Evolutionary conservation across 2,113 vertebrate species (phyloP), one percentile per base, ranked within the genome.

Genomic region (Scolopax mira): DNA sequence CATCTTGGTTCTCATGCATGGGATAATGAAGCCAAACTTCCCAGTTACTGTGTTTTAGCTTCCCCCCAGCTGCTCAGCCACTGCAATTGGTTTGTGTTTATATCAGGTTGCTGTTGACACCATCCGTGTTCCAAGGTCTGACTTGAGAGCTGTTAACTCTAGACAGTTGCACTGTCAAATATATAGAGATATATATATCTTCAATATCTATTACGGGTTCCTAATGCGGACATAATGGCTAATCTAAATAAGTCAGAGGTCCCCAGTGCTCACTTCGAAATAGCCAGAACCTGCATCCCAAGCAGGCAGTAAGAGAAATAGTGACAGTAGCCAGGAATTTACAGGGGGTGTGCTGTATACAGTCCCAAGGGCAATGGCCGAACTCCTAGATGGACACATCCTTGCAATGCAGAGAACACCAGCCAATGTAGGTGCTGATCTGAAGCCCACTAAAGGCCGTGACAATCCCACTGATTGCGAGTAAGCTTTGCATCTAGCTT

Each of bases 381-480:
- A 31, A 87, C 10, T 67, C 70, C 61, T 54, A 37, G 70, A 41
- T 4, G 10, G 52, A 74, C 65, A 66, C 31, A 79, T 25, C 19
- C 23, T 79, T 89, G 60, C 3, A 41, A 10, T 14, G 19, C 6
- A 81, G 18, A 81, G 18, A 80, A 41, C 19, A 42, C 15, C 33
- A 52, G 31, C 16, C 7, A 60, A 5, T 0, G 0, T 5, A 37
- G 7, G 4, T 22, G 7, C 21, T 54, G 54, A 44, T 52, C 5
- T 21, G 48, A 93, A 85, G 7, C 4, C 1, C 64, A 15, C 3
- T 82, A 37, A 85, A 64, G 18, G 35, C 33, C 14, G 10, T 31
- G 28, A 41, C 77, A 88, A 70, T 48, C 49, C 8, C n/a, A 17
- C 6, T 39, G 37, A 75, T 24, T 11, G 58, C 1, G 0, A 54